A percentile compares a stretch with the other conserved stretches of the same genome.
Conservation (phyloP, 2,797 vertebrate species). For the Pyrocephalus nanus region DNA sequence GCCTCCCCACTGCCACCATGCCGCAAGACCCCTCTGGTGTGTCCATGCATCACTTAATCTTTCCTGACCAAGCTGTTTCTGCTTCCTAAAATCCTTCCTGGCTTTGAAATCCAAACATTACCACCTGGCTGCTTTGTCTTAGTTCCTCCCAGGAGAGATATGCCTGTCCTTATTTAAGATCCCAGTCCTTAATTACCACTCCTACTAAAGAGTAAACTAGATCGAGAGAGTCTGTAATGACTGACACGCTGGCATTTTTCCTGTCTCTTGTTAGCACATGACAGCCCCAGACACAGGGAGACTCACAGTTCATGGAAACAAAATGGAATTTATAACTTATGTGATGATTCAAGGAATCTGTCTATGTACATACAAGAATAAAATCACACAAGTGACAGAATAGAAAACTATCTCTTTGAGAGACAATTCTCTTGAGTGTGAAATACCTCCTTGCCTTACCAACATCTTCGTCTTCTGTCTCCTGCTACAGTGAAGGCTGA, state of each 20-base stretch:
- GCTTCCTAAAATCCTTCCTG: neutral
- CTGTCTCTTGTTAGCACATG: conserved; percentile 60
- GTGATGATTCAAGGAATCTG: conserved; percentile 45
- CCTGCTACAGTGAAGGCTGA: neutral
- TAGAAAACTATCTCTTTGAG: neutral
- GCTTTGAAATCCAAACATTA: conserved; percentile 16
- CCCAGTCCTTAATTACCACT: neutral
- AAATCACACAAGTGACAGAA: conserved; percentile 27
- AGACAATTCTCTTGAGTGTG: neutral
- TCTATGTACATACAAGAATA: neutral
- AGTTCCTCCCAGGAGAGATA: neutral
- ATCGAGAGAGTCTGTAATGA: conserved; percentile 31
- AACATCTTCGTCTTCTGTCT: neutral
- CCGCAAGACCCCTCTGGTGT: neutral
- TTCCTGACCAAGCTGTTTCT: neutral
- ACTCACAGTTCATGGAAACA: conserved; percentile 50
- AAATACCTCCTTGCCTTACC: neutral
- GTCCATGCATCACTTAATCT: neutral
- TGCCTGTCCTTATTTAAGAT: neutral
- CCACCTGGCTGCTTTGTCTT: conserved; percentile 8
- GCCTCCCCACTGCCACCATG: neutral
- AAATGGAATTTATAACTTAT: conserved; percentile 41
- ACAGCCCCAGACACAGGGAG: conserved; percentile 41
- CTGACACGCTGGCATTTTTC: conserved; percentile 37
- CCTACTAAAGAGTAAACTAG: neutral